Conservation (phyloP, 2,888 invertebrate genomes). For the Synanthedon vespiformis region DNA sequence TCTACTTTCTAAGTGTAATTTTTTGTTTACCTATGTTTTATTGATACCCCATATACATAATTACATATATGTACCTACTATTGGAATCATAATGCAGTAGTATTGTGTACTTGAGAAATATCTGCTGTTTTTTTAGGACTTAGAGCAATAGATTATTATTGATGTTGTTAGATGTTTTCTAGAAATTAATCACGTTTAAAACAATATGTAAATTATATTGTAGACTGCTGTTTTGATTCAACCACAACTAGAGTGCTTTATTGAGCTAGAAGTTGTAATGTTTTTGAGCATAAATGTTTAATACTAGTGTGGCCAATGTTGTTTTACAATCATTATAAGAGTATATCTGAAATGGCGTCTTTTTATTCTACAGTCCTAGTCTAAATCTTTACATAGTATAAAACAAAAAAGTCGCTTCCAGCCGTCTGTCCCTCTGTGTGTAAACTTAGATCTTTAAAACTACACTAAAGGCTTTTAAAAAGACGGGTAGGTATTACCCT, state of each 20-base stretch:
- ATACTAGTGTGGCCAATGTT: neutral
- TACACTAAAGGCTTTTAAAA: too few relatives aligned
- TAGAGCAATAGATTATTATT: conserved; percentile 1
- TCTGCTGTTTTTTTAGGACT: neutral
- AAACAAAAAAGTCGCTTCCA: too few relatives aligned
- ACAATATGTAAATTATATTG: conserved; percentile 5
- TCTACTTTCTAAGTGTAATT: too few relatives aligned
- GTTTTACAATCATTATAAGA: neutral
- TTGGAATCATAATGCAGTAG: too few relatives aligned
- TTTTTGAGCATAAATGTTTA: neutral
- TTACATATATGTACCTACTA: too few relatives aligned
- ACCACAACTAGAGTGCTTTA: conserved; percentile 4
- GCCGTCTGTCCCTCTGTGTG: too few relatives aligned
- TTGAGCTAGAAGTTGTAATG: neutral
- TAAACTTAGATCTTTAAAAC: too few relatives aligned
- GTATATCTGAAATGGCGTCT: conserved; percentile 4
- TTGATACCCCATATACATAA: too few relatives aligned
- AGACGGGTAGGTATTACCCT: too few relatives aligned
- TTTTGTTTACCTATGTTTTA: too few relatives aligned
- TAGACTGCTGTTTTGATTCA: conserved; percentile 6
- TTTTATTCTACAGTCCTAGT: neutral
- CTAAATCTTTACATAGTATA: too few relatives aligned
- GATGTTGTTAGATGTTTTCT: neutral
- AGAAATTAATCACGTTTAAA: neutral
- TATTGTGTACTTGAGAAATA: too few relatives aligned